A percentile compares a stretch with the other conserved stretches of the same genome.
Conservation (phyloP, 2,113 vertebrate species). For the Loxodonta africana region DNA sequence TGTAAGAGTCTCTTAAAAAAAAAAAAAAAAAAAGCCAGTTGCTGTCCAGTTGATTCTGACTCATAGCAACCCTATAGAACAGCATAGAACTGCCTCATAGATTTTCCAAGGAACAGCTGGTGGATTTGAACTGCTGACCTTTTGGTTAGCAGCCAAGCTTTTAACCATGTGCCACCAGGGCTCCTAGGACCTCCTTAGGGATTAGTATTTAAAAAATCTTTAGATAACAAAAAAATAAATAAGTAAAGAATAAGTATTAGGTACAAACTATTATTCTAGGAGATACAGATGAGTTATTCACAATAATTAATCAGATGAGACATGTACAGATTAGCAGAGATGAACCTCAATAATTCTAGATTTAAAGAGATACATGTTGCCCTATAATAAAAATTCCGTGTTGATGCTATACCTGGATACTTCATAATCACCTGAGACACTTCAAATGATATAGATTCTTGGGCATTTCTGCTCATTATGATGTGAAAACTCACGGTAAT, state of each 20-base stretch:
- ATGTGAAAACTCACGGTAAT: not conserved
- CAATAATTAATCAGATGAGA: not conserved
- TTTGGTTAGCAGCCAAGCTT: too few relatives aligned
- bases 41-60: too few relatives aligned
- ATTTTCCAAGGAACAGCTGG: too few relatives aligned
- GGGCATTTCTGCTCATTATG: fast-evolving
- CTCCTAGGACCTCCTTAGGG: not conserved
- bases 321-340: not conserved
- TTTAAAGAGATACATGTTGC: not conserved
- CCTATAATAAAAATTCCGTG: not conserved
- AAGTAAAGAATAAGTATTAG: not conserved
- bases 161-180: too few relatives aligned
- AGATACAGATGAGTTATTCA: not conserved
- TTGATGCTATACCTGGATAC: not conserved
- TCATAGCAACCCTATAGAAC: too few relatives aligned
- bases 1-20: not conserved
- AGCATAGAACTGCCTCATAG: too few relatives aligned
- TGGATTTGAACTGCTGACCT: too few relatives aligned
- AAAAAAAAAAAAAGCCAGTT: too few relatives aligned
- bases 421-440: not conserved
- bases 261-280: not conserved
- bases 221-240: not conserved
- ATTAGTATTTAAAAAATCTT: not conserved
- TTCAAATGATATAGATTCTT: not conserved
- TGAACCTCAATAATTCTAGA: not conserved